Evolutionary conservation across 2,888 invertebrate genomes (phyloP).

Genomic region (Tortrix viridana): DNA sequence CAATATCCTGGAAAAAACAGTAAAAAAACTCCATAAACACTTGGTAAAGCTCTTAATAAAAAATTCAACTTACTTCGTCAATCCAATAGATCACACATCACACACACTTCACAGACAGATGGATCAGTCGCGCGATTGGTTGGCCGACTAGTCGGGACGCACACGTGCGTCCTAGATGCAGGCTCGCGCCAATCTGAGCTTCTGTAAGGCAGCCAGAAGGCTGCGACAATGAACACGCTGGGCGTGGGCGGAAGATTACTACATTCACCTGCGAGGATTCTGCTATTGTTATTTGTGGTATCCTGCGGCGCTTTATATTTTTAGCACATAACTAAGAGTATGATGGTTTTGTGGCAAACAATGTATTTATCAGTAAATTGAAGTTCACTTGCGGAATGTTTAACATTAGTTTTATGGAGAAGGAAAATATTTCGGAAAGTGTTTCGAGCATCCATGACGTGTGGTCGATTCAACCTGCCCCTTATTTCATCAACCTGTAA

Average conservation of each 20-base stretch:
- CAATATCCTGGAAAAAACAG: neutral
- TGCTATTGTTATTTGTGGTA: neutral
- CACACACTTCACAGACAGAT: conserved; percentile 28
- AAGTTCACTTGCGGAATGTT: too few relatives aligned
- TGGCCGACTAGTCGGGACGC: conserved; percentile 17
- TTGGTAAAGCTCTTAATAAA: neutral
- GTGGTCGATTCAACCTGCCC: too few relatives aligned
- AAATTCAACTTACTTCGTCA: conserved; percentile 30
- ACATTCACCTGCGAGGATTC: conserved; percentile 1
- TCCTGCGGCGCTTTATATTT: too few relatives aligned
- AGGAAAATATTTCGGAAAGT: too few relatives aligned
- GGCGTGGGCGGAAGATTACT: conserved; percentile 13
- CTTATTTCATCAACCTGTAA: too few relatives aligned
- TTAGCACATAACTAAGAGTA: too few relatives aligned
- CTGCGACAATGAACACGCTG: conserved; percentile 11
- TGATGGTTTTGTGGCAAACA: too few relatives aligned
- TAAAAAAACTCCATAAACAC: neutral
- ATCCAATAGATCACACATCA: conserved; percentile 34
- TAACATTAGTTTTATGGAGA: too few relatives aligned
- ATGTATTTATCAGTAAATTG: too few relatives aligned
- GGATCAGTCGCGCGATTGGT: conserved; percentile 27
- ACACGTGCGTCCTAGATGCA: conserved; percentile 50
- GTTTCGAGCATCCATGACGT: too few relatives aligned
- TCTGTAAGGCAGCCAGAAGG: conserved; percentile 24
- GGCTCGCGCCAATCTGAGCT: conserved; percentile 52